These are phyloP conservation scores for Pandemis heparana DNA, from an alignment of 2,888 invertebrate genomes.

Conservation along the genomic window DNA sequence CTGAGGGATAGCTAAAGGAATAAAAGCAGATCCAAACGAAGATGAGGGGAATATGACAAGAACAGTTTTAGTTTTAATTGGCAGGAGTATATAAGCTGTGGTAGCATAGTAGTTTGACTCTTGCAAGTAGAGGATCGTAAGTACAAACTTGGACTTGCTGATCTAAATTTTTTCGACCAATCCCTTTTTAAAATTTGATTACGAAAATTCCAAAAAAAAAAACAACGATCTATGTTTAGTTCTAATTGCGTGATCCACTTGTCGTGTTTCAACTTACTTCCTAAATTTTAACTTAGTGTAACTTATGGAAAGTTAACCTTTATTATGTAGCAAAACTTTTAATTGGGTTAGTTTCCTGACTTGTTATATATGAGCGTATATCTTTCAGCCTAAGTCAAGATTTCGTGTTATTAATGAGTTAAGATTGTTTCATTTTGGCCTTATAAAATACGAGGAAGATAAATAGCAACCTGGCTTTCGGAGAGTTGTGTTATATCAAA, in stretches of 20 bases:
- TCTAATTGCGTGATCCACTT: conserved; percentile 13
- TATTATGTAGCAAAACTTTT: conserved; percentile 36
- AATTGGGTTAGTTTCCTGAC: conserved; percentile 36
- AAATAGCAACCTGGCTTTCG: background rate
- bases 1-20: too few relatives aligned
- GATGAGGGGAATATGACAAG: too few relatives aligned
- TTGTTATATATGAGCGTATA: conserved; percentile 26
- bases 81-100: too few relatives aligned
- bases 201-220: too few relatives aligned
- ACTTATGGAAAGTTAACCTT: conserved; percentile 30
- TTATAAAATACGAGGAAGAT: background rate
- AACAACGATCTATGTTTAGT: background rate
- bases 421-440: conserved; percentile 5
- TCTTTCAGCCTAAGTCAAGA: conserved; percentile 24
- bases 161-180: too few relatives aligned
- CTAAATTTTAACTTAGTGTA: conserved; percentile 20
- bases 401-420: conserved; percentile 31
- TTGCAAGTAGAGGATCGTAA: too few relatives aligned
- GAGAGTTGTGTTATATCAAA: too few relatives aligned
- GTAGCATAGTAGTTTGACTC: too few relatives aligned
- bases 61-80: too few relatives aligned
- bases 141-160: too few relatives aligned
- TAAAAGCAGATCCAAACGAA: too few relatives aligned
- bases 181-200: too few relatives aligned
- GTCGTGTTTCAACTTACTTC: conserved; percentile 18